Base-by-base conservation (phyloP, 1,140 invertebrate genomes). In the Brachystomella parvula region DNA sequence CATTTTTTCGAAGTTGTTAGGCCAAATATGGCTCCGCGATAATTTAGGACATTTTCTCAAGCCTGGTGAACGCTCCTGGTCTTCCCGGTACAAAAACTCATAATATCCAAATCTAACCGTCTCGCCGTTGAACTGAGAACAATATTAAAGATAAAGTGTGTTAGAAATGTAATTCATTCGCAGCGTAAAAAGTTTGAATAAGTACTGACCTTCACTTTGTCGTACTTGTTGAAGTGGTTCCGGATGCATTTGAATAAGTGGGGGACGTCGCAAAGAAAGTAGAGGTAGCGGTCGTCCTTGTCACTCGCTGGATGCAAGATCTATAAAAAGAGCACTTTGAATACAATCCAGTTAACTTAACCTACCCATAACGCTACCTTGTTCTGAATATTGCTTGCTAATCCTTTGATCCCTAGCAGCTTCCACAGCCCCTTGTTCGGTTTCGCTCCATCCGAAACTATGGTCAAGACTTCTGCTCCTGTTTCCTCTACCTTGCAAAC, bases 201-300 rank as follows among this genome's bases (percentile, higher is more conserved):
- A n/a, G n/a, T n/a, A 39, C 35, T 39, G 6, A 19, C 35, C 35
- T 6, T 9, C 19, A 19, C 35, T 39, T 19, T 39, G 6, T 39
- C 35, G 3, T 49, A 30, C 31, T 63, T 63, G 17, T 3, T 24
- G 17, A 63, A 49, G 49, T 63, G 3, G 28, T 63, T 63, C 2
- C 62, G 35, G 1, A 63, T 49, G 21, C 62, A 63, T 31, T 63
- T 63, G 31, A 63, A 47, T 47, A 63, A 30, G 21, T 63, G 62
- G 1, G 62, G 62, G 28, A 63, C 44, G 12, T 63, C 62, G 3
- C n/a, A 63, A 9, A 47, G 15, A 49, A 63, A 63, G 49, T 47
- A 53, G 21, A n/a, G n/a, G n/a, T n/a, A 63, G 17, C 3, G 26
- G 30, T 53, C 62, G 3, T 29, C 32, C 47, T 63, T n/a, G n/a